Evolutionary conservation across 2,797 vertebrate genomes (phyloP).

Genomic region (Pagetopsis macropterus): DNA sequence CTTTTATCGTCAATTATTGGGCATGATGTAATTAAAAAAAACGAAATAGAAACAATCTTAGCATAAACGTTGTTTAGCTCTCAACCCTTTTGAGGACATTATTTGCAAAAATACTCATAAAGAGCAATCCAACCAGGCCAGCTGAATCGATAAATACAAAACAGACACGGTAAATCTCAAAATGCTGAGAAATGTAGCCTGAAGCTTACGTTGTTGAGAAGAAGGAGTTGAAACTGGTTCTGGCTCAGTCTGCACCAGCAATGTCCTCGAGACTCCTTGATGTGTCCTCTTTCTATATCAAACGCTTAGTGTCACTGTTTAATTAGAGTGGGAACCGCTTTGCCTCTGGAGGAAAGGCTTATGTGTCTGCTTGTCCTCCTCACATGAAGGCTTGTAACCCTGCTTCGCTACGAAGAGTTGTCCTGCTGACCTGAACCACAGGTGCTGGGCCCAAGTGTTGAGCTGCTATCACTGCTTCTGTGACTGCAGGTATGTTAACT

Average conservation of each 20-base stretch:
- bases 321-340: conserved; percentile 40
- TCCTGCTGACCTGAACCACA: conserved; percentile 16
- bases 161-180: too few species aligned
- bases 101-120: too few species aligned
- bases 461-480: conserved; percentile 22
- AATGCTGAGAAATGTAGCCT: background rate
- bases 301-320: conserved; percentile 47
- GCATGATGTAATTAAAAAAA: too few species aligned
- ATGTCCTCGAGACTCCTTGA: background rate
- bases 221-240: conserved; percentile 29
- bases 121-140: too few species aligned
- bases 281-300: conserved; percentile 1
- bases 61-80: too few species aligned
- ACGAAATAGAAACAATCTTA: too few species aligned
- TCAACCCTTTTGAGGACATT: too few species aligned
- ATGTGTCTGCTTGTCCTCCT: conserved; percentile 72
- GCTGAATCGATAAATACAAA: too few species aligned
- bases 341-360: conserved; percentile 73
- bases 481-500: conserved; percentile 57
- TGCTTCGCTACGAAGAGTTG: conserved; percentile 3
- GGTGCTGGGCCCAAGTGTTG: background rate
- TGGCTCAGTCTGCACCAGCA: background rate
- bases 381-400: background rate
- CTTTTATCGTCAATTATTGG: background rate
- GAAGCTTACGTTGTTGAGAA: conserved; percentile 26